Evolutionary conservation across 37 sponge, comb jelly and placozoan genomes (phyloP).

Genomic region (Oopsacas minuta): DNA sequence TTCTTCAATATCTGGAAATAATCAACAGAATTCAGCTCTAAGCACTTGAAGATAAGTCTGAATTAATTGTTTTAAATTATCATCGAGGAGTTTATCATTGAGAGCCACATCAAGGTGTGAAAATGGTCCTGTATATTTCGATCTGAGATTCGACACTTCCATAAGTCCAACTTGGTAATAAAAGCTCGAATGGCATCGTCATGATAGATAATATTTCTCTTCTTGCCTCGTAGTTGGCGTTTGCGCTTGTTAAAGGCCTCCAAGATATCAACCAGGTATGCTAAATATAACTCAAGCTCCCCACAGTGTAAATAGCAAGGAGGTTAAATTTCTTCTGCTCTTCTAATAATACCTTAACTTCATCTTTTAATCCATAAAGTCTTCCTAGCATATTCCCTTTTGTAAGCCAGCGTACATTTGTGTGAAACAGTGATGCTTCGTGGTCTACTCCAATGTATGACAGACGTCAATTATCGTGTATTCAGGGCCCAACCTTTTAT

Average conservation of each 20-base stretch:
- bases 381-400: no score
- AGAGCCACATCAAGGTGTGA: neutral
- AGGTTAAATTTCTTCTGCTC: neutral
- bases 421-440: neutral
- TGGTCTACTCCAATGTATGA: neutral
- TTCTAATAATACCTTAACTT: neutral
- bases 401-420: no score
- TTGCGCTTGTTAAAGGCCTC: neutral
- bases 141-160: neutral
- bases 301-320: neutral
- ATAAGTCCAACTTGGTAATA: neutral
- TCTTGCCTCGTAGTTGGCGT: neutral
- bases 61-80: neutral
- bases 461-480: neutral
- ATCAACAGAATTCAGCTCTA: neutral
- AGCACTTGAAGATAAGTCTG: neutral
- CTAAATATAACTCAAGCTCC: neutral
- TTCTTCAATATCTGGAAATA: constrained; percentile 16
- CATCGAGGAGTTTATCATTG: neutral
- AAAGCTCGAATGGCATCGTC: neutral
- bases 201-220: neutral
- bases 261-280: neutral
- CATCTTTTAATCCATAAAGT: neutral
- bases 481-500: neutral
- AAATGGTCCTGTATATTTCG: neutral